Evolutionary conservation across 2,888 invertebrate genomes (phyloP), one percentile per base, ranked within the genome.

Genomic region (Aporophyla lueneburgensis): DNA sequence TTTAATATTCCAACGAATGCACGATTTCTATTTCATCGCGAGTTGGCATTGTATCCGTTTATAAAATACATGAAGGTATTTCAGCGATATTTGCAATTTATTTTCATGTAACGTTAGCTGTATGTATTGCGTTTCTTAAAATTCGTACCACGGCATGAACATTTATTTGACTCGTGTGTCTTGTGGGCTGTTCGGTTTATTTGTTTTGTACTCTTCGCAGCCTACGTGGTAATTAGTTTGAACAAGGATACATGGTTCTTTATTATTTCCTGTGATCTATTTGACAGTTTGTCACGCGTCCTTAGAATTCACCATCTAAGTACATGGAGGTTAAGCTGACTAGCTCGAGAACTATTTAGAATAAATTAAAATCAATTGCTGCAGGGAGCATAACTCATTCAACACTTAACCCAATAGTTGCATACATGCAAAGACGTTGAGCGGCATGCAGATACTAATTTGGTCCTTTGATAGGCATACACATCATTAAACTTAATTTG

Each of bases 11-110:
- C 67, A 68, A 77, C 73, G 78, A 85, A 72, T 75, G 58, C 82
- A 63, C 82, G 82, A 81, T 85, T 84, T 84, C 85, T 85, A 84
- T 78, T 85, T 67, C 78, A 81, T 67, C 70, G 74, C 56, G 51
- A 73, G 67, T 75, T 67, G 24, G 78, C 58, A 73, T 78, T 81
- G 75, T 85, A 82, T 84, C 85, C 83, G 85, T 81, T 82, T 66
- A 75, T 81, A 85, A 72, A 85, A 83, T 69, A 59, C 74, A 69
- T 49, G 79, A 68, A 72, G 62, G 24, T 21, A 65, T 81, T 81
- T 71, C 70, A 81, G 58, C 72, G 49, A 67, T 74, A 71, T 78
- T 78, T 59, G 69, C 66, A 70, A 75, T 84, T 71, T 81, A 75
- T 81, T 82, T 82, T 68, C 62, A 74, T 43, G 54, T 83, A 65